These are phyloP conservation scores for Murina feae DNA, from an alignment of 2,113 vertebrate genomes.

Conservation along the genomic window DNA sequence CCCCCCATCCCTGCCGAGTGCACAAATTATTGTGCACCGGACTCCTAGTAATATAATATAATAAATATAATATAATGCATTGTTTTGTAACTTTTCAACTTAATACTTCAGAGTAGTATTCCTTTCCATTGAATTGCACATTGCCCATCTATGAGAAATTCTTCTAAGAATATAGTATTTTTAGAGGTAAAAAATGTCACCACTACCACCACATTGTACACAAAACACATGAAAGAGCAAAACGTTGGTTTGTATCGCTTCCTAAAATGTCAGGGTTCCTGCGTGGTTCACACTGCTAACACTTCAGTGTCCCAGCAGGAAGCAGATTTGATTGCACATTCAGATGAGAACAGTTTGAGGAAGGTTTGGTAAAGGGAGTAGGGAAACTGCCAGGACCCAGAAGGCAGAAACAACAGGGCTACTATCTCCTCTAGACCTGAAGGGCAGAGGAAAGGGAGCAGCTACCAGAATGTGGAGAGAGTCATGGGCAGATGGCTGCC, in stretches of 20 bases:
- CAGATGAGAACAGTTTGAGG: neutral
- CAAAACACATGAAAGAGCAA: neutral
- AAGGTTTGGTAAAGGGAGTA: neutral
- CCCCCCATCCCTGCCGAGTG: too few relatives aligned
- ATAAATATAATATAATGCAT: neutral
- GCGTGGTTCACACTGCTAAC: too few relatives aligned
- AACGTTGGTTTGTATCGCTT: neutral
- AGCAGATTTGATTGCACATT: neutral
- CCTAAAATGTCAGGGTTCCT: neutral
- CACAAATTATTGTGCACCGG: too few relatives aligned
- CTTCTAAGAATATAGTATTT: neutral
- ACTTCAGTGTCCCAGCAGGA: neutral
- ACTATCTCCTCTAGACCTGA: neutral
- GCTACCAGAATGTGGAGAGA: neutral
- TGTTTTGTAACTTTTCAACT: neutral
- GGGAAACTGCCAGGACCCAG: neutral
- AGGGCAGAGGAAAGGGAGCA: neutral
- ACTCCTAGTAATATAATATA: neutral
- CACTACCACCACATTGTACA: neutral
- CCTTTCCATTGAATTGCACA: neutral
- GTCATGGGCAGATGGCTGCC: neutral
- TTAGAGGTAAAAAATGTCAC: neutral
- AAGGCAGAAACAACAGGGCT: neutral
- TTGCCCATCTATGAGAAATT: constrained; percentile 9
- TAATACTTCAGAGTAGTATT: neutral